Conservation (phyloP, 1,140 invertebrate species). For the Drosophila lacertosa region DNA sequence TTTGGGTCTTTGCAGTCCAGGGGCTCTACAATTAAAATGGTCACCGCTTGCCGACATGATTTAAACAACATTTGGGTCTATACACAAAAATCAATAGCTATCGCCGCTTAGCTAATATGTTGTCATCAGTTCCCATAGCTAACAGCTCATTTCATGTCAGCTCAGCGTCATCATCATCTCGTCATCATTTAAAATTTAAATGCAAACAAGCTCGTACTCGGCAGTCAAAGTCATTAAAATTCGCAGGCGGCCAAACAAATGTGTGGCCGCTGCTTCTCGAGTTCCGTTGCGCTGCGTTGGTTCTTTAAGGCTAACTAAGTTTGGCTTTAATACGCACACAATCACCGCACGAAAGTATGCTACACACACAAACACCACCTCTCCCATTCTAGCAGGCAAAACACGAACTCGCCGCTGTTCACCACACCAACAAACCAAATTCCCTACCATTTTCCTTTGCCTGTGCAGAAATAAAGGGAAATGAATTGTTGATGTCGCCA, state of each 20-base stretch:
- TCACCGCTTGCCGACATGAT: slow-evolving; percentile 14
- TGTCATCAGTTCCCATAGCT: background rate
- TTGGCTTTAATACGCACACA: slow-evolving; percentile 55
- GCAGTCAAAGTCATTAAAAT: slow-evolving; percentile 67
- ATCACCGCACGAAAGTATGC: slow-evolving; percentile 75
- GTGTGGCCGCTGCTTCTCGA: slow-evolving; percentile 32
- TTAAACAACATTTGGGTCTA: slow-evolving; percentile 38
- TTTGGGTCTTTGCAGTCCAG: slow-evolving; percentile 13
- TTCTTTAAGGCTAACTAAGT: slow-evolving; percentile 61
- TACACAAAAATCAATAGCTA: slow-evolving; percentile 69
- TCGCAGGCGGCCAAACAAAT: slow-evolving; percentile 67
- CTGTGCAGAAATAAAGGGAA: slow-evolving; percentile 28
- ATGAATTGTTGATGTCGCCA: background rate
- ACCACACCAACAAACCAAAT: slow-evolving; percentile 46
- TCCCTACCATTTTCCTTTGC: no score
- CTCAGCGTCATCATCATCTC: slow-evolving; percentile 13
- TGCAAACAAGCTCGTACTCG: slow-evolving; percentile 52
- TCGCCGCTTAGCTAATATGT: slow-evolving; percentile 7
- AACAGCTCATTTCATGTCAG: background rate
- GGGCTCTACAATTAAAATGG: slow-evolving; percentile 28
- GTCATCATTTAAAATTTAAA: slow-evolving; percentile 75
- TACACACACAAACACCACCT: slow-evolving; percentile 45
- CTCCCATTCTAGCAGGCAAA: slow-evolving; percentile 35
- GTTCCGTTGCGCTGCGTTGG: slow-evolving; percentile 30
- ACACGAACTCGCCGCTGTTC: slow-evolving; percentile 30